Conservation (phyloP, 2,797 vertebrate genomes). For the Bryconaethiops microstoma region DNA sequence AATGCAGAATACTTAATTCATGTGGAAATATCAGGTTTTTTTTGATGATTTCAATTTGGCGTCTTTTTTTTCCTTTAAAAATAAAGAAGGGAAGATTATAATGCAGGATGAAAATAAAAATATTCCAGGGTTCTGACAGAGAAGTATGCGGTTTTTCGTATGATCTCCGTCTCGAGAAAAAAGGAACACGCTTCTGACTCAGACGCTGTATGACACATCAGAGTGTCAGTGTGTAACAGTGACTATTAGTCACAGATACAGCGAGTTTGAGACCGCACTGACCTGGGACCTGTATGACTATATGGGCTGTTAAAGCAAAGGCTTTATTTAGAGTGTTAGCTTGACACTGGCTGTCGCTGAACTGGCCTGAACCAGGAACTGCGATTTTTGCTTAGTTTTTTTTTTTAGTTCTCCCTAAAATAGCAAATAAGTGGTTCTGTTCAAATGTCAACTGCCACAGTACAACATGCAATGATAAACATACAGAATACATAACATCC, state of each 20-base stretch:
- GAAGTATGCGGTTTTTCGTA: constrained; percentile 2
- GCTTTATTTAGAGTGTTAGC: constrained; percentile 35
- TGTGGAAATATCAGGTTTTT: too few species aligned
- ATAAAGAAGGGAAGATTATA: background rate
- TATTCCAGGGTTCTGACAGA: background rate
- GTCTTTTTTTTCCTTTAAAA: background rate
- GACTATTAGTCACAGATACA: constrained; percentile 39
- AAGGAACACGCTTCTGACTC: constrained; percentile 30
- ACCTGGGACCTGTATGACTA: background rate
- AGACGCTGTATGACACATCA: constrained; percentile 34
- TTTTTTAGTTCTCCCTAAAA: constrained; percentile 30
- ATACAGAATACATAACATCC: background rate
- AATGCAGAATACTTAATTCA: too few species aligned
- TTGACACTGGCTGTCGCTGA: background rate
- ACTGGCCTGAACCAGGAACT: constrained; percentile 16
- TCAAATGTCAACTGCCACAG: constrained; percentile 4
- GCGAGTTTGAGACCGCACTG: constrained; percentile 9
- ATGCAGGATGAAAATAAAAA: background rate
- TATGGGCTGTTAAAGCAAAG: background rate
- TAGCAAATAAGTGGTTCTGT: constrained; percentile 20
- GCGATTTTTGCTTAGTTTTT: constrained; percentile 16
- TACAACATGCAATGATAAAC: background rate
- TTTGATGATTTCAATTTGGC: too few species aligned
- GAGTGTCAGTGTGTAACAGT: constrained; percentile 21
- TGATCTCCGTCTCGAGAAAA: background rate